These are phyloP conservation scores for Heterotis niloticus DNA, from an alignment of 2,113 vertebrate genomes.

Conservation along the genomic window DNA sequence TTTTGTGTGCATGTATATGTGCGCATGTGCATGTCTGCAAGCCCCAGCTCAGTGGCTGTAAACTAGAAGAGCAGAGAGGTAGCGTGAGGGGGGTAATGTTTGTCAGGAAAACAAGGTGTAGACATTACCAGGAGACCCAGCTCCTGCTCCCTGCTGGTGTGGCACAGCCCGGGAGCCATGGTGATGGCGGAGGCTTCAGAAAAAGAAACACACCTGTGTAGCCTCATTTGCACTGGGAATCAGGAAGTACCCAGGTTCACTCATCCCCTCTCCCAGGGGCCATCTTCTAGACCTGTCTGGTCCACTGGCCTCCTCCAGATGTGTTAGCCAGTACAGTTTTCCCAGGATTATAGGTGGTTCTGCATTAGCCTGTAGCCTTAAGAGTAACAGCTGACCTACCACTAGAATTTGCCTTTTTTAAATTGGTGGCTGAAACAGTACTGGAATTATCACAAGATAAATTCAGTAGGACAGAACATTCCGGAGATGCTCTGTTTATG, in stretches of 20 bases:
- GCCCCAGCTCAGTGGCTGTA: background rate
- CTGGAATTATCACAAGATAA: no score
- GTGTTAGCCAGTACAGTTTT: constrained; percentile 1
- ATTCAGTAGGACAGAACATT: no score
- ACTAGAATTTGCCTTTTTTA: no score
- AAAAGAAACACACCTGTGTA: no score
- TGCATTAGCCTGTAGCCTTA: no score
- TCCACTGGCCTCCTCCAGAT: background rate
- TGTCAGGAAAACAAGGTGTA: constrained; percentile 17
- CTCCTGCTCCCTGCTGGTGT: background rate
- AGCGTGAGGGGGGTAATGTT: background rate
- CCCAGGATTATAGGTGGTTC: background rate
- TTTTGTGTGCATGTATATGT: constrained; percentile 15
- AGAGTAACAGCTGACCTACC: no score
- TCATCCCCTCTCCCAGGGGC: background rate
- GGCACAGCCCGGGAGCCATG: constrained; percentile 1
- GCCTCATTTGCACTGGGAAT: no score
- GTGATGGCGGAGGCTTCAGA: background rate
- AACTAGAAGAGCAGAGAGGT: background rate
- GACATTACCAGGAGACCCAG: constrained; percentile 8
- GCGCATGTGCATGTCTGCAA: constrained; percentile 9
- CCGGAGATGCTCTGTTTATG: no score
- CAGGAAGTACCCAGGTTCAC: background rate
- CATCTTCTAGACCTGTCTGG: background rate
- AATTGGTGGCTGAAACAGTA: no score